phyloP scores from a whole-genome alignment of 2,888 invertebrate species.

The Eurytoma adleriae region DNA sequence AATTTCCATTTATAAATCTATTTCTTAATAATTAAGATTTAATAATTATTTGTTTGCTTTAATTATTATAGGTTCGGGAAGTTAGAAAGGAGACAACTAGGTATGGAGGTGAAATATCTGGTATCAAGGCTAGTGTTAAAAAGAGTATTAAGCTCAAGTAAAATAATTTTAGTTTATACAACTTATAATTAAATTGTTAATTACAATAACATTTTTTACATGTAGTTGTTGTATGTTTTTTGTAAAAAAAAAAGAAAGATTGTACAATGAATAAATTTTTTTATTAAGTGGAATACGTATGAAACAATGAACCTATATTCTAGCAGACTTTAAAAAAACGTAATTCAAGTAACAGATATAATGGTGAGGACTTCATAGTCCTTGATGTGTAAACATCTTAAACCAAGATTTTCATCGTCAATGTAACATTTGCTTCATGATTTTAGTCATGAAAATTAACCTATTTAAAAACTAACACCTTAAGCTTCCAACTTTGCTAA shows the following conservation, averaged over 20 bases:
- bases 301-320: slow-evolving; percentile 66
- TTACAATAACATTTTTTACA: neutral
- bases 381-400: slow-evolving; percentile 18
- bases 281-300: slow-evolving; percentile 66
- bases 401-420: slow-evolving; percentile 31
- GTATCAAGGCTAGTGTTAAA: slow-evolving; percentile 92
- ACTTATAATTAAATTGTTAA: slow-evolving; percentile 7
- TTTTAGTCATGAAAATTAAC: slow-evolving; percentile 37
- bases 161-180: slow-evolving; percentile 53
- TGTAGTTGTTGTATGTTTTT: neutral
- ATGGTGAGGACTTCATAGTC: slow-evolving; percentile 8
- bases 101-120: slow-evolving; percentile 95
- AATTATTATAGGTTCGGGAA: slow-evolving; percentile 81
- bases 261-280: slow-evolving; percentile 63
- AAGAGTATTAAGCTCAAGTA: slow-evolving; percentile 93
- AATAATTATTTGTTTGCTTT: slow-evolving; percentile 9
- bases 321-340: slow-evolving; percentile 62
- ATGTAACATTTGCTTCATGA: slow-evolving; percentile 41
- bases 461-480: slow-evolving; percentile 54
- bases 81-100: slow-evolving; percentile 87
- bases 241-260: slow-evolving; percentile 38
- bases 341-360: slow-evolving; percentile 57
- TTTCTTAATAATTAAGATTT: slow-evolving; percentile 24
- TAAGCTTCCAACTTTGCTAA: slow-evolving; percentile 89
- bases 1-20: slow-evolving; percentile 17